A percentile compares a stretch with the other conserved stretches of the same genome.
Conservation (phyloP, 2,797 vertebrate species). For the Centroberyx gerrardi region DNA sequence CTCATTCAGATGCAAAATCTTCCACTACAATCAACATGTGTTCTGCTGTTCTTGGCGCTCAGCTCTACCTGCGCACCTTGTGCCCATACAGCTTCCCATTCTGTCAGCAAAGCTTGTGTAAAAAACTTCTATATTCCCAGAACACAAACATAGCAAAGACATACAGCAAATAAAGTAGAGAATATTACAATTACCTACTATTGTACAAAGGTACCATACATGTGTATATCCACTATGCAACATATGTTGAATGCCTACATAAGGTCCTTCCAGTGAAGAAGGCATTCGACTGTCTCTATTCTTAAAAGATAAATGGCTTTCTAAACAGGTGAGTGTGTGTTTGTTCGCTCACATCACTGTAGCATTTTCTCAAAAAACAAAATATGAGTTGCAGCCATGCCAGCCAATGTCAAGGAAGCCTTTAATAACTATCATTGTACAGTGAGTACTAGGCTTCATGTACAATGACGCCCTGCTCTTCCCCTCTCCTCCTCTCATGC, state of each 20-base stretch:
- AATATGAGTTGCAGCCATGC: conserved; percentile 14
- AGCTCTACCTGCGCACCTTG: neutral
- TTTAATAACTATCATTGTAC: conserved; percentile 35
- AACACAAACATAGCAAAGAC: neutral
- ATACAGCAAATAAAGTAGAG: neutral
- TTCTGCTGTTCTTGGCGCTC: neutral
- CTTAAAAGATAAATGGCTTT: too few relatives aligned
- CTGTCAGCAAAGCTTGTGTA: neutral
- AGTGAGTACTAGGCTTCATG: conserved; percentile 12
- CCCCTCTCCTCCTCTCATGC: conserved; percentile 18
- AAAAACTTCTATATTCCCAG: neutral
- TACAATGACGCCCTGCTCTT: conserved; percentile 26
- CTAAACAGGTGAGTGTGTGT: neutral
- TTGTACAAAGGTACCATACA: neutral
- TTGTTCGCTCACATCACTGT: neutral
- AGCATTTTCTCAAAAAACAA: conserved; percentile 2
- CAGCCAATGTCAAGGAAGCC: conserved; percentile 54
- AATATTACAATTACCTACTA: neutral
- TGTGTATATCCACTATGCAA: neutral
- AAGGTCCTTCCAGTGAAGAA: too few relatives aligned
- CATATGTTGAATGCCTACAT: neutral
- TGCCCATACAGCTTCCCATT: neutral
- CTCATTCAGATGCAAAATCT: neutral
- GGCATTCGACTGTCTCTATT: neutral
- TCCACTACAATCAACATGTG: neutral